Base-by-base conservation (phyloP, 2,797 vertebrate genomes). In the Cirrhinus molitorella region DNA sequence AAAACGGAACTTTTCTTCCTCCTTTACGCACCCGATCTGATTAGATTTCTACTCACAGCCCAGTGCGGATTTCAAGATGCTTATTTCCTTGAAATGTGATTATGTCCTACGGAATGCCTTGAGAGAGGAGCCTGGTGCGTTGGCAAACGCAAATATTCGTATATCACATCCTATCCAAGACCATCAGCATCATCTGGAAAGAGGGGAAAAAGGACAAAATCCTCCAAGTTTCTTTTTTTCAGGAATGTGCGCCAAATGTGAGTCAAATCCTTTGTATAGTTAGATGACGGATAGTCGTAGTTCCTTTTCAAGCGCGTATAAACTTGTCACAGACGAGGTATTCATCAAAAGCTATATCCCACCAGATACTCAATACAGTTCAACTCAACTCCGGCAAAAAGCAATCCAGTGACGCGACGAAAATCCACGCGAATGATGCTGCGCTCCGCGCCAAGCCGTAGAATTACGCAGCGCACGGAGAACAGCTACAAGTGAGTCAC, bases 41-140 rank as follows among this genome's bases (percentile, higher is more conserved):
- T 97, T 97, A 95, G 94, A 95, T 97, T 98, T 97, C 96, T 95
- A 95, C 95, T 96, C 97, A 97, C 96, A 98, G 94, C 93, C 95
- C 96, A 95, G 96, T 98, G 96, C 96, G 96, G 96, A 96, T 96
- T 91, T 90, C 94, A 92, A 93, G 93, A 93, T 91, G 92, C 92
- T 88, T 89, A 88, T 91, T 89, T 87, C 79, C 87, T 79, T 84
- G 85, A 88, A 84, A 82, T 87, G 53, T 85, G 83, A 74, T 85
- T 19, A 87, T 63, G 81, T 88, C 81, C 67, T 49, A 68, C 79
- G 87, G 31, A 86, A 91, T 85, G 81, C 85, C 16, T 81, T 63
- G 71, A 40, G 45, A 81, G 47, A 31, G 51, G 65, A 80, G 12
- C 51, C 70, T 67, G 49, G 5, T 73, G 67, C 43, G 47, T 68